Evolutionary conservation across 2,113 vertebrate genomes (phyloP), one percentile per base, ranked within the genome.

Genomic region (Semnopithecus entellus): DNA sequence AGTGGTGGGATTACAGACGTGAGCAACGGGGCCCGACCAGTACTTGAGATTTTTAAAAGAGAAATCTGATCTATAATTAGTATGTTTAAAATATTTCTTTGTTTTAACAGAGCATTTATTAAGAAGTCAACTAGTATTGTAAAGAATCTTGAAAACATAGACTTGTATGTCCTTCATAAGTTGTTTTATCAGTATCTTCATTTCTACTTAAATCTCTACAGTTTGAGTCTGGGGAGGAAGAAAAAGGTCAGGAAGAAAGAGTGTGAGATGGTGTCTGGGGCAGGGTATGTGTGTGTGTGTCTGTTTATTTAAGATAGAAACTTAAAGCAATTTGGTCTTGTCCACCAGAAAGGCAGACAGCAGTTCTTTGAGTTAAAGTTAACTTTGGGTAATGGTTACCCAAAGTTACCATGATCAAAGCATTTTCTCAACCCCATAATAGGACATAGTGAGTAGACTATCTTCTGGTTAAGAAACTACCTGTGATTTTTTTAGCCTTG

Each of bases 201-300:
- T 30, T 84, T 30, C 23, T 90, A 8, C 72, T 61, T 9, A 88
- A 91, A 85, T 66, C 23, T 4, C 5, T 85, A 8, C 59, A 66
- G 32, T 59, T 73, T 38, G 14, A 93, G 32, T 70, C 55, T 1
- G 50, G 14, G 5, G 30, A 75, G 43, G n/a, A 82, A 68, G 9
- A 32, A 52, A 66, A 73, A 30, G 2, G 23, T 4, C 1, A 76
- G 32, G 20, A 30, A 55, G 2, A 68, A 68, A 89, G 35, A 45
- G 0, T 11, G 8, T 61, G 38, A 27, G 5, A 52, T 23, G 5
- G 2, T 18, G 0, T 50, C 22, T 48, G n/a, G 18, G 6, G 7
- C 43, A 43, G 32, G 2, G 16, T 61, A 20, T 81, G 20, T 43
- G 1, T 52, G 13, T 64, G 4, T 43, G 23, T 73, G 32, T 11